These are phyloP conservation scores for Solea solea DNA, from an alignment of 2,113 vertebrate genomes.

Conservation along the genomic window DNA sequence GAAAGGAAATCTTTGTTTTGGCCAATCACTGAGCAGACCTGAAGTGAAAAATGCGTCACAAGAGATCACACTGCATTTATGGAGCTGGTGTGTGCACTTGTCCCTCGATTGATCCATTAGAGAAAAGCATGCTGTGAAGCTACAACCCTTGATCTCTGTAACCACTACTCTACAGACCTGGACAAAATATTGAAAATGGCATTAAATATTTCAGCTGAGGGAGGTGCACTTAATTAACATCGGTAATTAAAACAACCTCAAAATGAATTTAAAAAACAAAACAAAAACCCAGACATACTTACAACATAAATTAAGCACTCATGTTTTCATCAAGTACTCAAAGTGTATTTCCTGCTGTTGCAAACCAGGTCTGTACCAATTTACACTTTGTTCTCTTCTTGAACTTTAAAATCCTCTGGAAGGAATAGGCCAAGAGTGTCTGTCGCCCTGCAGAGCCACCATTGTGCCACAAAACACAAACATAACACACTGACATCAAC, in stretches of 20 bases:
- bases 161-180: constrained; percentile 54
- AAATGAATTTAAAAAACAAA: constrained; percentile 10
- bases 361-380: constrained; percentile 65
- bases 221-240: constrained; percentile 48
- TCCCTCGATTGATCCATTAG: constrained; percentile 67
- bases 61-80: constrained; percentile 59
- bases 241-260: constrained; percentile 51
- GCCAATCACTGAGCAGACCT: constrained; percentile 78
- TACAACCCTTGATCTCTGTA: constrained; percentile 73
- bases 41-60: constrained; percentile 61
- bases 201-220: constrained; percentile 60
- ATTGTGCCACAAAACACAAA: constrained; percentile 81
- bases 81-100: constrained; percentile 46
- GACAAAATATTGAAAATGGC: constrained; percentile 50
- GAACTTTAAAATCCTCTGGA: constrained; percentile 66
- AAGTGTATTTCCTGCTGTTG: constrained; percentile 45
- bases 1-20: constrained; percentile 74
- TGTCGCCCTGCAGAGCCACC: constrained; percentile 74
- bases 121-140: constrained; percentile 82
- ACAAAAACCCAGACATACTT: constrained; percentile 28
- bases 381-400: constrained; percentile 63
- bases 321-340: constrained; percentile 49
- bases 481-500: constrained; percentile 88
- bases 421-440: constrained; percentile 63
- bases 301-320: constrained; percentile 67